phyloP scores from a whole-genome alignment of 2,113 vertebrate genomes.

The Centropristis striata region DNA sequence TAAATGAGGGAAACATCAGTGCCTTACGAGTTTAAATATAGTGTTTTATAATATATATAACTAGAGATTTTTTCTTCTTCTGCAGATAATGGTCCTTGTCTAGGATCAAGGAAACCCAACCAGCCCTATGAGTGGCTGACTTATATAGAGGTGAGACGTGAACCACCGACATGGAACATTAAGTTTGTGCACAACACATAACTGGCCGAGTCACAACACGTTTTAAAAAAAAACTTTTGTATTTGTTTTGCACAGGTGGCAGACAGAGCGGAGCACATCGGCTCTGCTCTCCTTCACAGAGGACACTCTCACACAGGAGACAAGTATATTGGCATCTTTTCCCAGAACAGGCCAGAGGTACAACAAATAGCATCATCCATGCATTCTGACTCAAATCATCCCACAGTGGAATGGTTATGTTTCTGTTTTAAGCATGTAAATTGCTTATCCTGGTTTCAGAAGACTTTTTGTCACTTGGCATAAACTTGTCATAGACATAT shows the following conservation, averaged over 20 bases:
- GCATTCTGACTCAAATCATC: background rate
- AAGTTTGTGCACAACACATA: no score
- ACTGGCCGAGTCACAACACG: background rate
- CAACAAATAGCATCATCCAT: background rate
- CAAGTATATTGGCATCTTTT: slow-evolving; percentile 92
- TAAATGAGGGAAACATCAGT: no score
- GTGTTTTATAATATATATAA: no score
- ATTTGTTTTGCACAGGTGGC: slow-evolving; percentile 81
- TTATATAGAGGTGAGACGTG: slow-evolving; percentile 89
- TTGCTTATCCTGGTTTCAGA: no score
- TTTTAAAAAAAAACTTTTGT: background rate
- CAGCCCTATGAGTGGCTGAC: slow-evolving; percentile 96
- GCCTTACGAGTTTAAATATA: no score
- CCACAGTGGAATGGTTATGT: no score
- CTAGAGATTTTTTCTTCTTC: slow-evolving; percentile 48
- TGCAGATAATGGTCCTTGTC: slow-evolving; percentile 93
- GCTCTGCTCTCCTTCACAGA: slow-evolving; percentile 92
- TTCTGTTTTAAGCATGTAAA: no score
- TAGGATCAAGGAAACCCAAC: slow-evolving; percentile 94
- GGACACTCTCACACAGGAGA: slow-evolving; percentile 88
- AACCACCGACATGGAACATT: background rate
- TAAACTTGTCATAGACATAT: no score
- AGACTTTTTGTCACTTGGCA: no score
- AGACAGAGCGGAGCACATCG: slow-evolving; percentile 88
- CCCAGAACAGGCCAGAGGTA: slow-evolving; percentile 98